Evolutionary conservation across 2,888 invertebrate species (phyloP), one percentile per base, ranked within the genome.

Genomic region (Eubasilissa splendida): DNA sequence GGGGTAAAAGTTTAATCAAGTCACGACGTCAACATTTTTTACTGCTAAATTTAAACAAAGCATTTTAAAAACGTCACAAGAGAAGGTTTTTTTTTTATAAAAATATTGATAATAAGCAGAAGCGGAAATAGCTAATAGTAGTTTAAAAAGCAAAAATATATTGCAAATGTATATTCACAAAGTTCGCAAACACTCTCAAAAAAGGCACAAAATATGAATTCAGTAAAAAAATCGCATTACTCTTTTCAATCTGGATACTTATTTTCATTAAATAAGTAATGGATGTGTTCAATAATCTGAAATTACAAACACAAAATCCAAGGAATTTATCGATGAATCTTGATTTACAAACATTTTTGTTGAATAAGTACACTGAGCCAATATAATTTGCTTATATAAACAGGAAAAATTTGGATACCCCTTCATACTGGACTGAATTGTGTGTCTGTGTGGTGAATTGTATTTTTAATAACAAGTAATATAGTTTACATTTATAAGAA

Each of bases 71-170:
- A 70, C 70, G 53, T 70, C 54, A 33, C 52, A 10, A 31, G 53
- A 14, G 4, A 42, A 42, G 42, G 42, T 42, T 42, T 42, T 42
- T 70, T 50, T 74, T 14, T 74, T 58, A 74, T 59, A 59, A 12
- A 74, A 59, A 42, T 59, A 58, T 74, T 33, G 31, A 50, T 70
- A 74, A 56, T 14, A 59, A 74, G 74, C 74, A 14, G 59, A 74
- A 74, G 74, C 74, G 42, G 33, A 22, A 74, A 74, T 33, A 74
- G 59, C 42, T n/a, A 10, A 12, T 58, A 58, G 58, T 33, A 33
- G 59, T 74, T 74, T 50, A 74, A 59, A 59, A 59, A 58, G 31
- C 33, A 58, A 58, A 58, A 74, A 59, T 33, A 74, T 74, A 74
- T 74, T 59, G 74, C 42, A 58, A 50, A 58, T 50, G 50, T 74